Conservation (phyloP, 2,888 invertebrate species). For the Bombylius major region DNA sequence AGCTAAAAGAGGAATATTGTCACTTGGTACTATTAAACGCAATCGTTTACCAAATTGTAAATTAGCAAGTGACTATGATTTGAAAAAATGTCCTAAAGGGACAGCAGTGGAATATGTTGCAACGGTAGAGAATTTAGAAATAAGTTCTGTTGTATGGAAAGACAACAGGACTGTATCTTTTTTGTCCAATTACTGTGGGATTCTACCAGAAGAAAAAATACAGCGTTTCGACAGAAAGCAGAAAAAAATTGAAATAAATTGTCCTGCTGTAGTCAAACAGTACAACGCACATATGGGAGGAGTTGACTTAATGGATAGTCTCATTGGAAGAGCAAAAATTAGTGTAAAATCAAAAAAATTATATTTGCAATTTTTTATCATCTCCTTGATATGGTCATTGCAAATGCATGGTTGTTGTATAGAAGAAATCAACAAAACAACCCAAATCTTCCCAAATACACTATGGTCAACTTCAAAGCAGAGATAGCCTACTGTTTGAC, state of each 20-base stretch:
- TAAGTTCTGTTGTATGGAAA: constrained; percentile 10
- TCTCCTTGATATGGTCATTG: constrained; percentile 6
- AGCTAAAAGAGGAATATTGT: background rate
- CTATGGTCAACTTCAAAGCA: too few species aligned
- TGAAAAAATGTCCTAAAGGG: background rate
- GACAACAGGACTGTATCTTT: constrained; percentile 5
- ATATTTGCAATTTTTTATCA: background rate
- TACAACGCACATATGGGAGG: constrained; percentile 2
- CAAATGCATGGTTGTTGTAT: constrained; percentile 2
- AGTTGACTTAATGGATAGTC: constrained; percentile 9
- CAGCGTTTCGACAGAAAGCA: constrained; percentile 6
- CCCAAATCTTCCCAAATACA: too few species aligned
- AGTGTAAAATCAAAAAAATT: constrained; percentile 7
- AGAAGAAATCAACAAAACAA: background rate
- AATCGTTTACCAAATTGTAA: background rate
- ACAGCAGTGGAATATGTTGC: constrained; percentile 12
- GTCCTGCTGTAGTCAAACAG: constrained; percentile 5
- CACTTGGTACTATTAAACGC: background rate
- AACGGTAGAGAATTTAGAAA: constrained; percentile 6
- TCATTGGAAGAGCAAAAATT: constrained; percentile 11
- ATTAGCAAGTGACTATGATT: background rate
- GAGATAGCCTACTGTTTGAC: too few species aligned
- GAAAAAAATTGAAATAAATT: constrained; percentile 2
- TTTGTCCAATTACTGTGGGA: too few species aligned
- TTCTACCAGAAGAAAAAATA: background rate